Evolutionary conservation across 2,113 vertebrate genomes (phyloP).

Genomic region (Barnardius zonarius): DNA sequence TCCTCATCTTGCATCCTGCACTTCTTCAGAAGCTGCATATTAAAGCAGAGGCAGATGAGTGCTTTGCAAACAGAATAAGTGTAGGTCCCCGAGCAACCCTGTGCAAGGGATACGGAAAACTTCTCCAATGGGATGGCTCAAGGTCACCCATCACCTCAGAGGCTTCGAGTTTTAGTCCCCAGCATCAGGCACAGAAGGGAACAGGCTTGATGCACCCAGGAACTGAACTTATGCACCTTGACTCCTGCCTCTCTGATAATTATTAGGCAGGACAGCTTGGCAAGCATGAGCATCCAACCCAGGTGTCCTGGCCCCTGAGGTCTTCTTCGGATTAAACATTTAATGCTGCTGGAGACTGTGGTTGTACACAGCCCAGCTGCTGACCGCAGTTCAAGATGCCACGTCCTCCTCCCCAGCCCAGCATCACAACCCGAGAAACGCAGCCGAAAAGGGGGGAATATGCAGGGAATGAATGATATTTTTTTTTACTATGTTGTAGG

Average conservation of each 20-base stretch:
- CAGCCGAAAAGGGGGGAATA: neutral
- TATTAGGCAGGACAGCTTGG: constrained; percentile 9
- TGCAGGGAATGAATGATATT: neutral
- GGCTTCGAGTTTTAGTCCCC: rapidly evolving
- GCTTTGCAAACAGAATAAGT: neutral
- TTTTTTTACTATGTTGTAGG: neutral
- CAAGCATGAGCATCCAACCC: neutral
- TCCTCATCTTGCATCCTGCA: neutral
- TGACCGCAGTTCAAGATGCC: rapidly evolving
- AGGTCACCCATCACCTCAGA: neutral
- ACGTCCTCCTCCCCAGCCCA: neutral
- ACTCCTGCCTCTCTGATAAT: neutral
- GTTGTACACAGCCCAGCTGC: neutral
- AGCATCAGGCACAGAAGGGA: neutral
- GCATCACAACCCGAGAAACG: neutral
- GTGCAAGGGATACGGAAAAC: neutral
- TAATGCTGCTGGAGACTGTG: rapidly evolving
- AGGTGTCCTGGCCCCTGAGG: neutral
- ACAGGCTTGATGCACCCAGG: neutral
- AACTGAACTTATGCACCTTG: neutral
- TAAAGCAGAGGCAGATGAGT: rapidly evolving
- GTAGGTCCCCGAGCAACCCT: neutral
- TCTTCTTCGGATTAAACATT: neutral
- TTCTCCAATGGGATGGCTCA: neutral
- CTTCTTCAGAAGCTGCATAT: neutral